phyloP scores from a whole-genome alignment of 2,888 invertebrate genomes.

The Drosophila antonietae region DNA sequence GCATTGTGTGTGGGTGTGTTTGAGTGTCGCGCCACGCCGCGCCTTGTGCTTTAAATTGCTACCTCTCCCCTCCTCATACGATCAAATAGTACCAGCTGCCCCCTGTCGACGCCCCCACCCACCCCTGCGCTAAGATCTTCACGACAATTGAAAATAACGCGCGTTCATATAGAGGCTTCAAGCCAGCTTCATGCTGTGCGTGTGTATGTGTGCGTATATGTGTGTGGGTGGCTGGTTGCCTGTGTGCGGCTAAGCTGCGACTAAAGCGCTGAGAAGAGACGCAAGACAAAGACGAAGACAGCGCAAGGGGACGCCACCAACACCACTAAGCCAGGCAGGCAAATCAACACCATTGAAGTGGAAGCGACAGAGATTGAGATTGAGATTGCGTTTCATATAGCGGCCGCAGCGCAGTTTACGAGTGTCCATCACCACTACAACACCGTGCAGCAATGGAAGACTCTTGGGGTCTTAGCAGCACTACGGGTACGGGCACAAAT shows the following conservation, averaged over 20 bases:
- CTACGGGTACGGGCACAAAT: conserved; percentile 80
- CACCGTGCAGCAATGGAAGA: conserved; percentile 82
- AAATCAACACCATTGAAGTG: conserved; percentile 78
- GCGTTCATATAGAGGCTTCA: conserved; percentile 36
- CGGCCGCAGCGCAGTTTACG: conserved; percentile 80
- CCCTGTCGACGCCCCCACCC: neutral
- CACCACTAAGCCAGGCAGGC: conserved; percentile 32
- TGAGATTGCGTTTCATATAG: conserved; percentile 79
- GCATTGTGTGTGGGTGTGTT: conserved; percentile 38
- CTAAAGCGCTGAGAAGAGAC: conserved; percentile 22
- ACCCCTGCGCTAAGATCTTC: conserved; percentile 42
- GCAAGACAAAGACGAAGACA: conserved; percentile 24
- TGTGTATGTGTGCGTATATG: conserved; percentile 27
- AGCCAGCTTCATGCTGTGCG: conserved; percentile 31
- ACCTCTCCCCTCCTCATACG: conserved; percentile 1
- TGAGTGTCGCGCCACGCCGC: conserved; percentile 63
- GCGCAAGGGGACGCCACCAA: conserved; percentile 9
- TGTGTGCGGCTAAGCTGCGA: conserved; percentile 37
- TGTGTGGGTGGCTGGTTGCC: conserved; percentile 5
- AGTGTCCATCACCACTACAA: conserved; percentile 82
- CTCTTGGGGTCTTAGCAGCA: conserved; percentile 85
- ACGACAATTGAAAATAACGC: conserved; percentile 68
- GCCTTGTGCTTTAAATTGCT: conserved; percentile 62
- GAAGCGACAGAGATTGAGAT: conserved; percentile 72
- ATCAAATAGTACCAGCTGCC: conserved; percentile 6